Conservation (phyloP, 1,140 invertebrate genomes). For the Sesamia nonagrioides region DNA sequence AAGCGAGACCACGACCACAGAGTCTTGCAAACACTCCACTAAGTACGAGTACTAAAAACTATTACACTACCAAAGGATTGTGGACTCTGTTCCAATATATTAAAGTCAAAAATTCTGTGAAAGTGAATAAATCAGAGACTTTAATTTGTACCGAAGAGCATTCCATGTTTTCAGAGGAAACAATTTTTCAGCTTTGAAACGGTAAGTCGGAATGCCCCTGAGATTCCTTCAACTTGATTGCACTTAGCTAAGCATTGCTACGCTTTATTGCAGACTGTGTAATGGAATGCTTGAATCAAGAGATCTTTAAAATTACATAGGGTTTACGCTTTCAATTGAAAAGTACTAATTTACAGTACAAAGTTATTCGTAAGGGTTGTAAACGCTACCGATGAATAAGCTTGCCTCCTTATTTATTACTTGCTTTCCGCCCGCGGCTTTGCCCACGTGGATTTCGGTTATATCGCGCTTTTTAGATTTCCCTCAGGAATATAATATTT, state of each 20-base stretch:
- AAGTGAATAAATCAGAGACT: not conserved
- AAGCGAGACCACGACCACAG: slow-evolving; percentile 10
- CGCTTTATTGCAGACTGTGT: slow-evolving; percentile 17
- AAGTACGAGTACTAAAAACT: slow-evolving; percentile 5
- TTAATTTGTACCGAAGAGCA: slow-evolving; percentile 30
- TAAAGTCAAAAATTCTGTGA: not conserved
- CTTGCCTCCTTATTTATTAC: too few relatives aligned
- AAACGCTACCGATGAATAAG: too few relatives aligned
- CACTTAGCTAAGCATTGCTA: slow-evolving; percentile 8
- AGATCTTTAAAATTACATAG: not conserved
- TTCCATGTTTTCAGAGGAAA: slow-evolving; percentile 31
- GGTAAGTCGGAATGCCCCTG: slow-evolving; percentile 16
- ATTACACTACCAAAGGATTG: not conserved
- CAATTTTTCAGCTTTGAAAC: slow-evolving; percentile 24
- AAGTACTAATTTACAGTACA: too few relatives aligned
- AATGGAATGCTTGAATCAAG: not conserved
- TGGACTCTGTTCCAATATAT: not conserved
- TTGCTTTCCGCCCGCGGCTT: too few relatives aligned
- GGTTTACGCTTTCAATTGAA: too few relatives aligned
- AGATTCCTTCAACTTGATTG: slow-evolving; percentile 17
- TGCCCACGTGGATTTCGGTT: too few relatives aligned
- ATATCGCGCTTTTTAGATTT: too few relatives aligned
- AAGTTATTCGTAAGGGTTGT: too few relatives aligned
- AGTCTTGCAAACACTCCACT: not conserved
- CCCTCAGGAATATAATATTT: too few relatives aligned